Evolutionary conservation across 2,113 vertebrate species (phyloP).

Genomic region (Microcebus lehilahytsara): DNA sequence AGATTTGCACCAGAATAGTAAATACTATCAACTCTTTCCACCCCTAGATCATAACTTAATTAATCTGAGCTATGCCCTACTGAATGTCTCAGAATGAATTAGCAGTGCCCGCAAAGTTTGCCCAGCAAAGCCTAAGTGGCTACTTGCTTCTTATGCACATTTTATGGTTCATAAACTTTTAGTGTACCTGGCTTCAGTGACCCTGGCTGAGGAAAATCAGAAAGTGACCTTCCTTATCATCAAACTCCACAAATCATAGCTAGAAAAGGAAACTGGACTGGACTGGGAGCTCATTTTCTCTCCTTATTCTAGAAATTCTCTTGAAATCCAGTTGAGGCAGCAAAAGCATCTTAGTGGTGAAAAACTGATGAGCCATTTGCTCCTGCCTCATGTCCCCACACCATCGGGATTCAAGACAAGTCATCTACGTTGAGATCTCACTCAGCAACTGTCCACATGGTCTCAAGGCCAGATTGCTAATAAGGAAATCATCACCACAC

Average conservation of each 20-base stretch:
- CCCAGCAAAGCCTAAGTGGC: neutral
- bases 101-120: slow-evolving; percentile 30
- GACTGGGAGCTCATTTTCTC: neutral
- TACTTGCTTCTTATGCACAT: slow-evolving; percentile 42
- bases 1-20: neutral
- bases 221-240: neutral
- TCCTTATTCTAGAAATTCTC: neutral
- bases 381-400: neutral
- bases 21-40: slow-evolving; percentile 42
- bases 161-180: slow-evolving; percentile 66
- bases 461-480: slow-evolving; percentile 56
- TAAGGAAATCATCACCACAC: slow-evolving; percentile 50
- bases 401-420: neutral
- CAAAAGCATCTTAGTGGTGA: neutral
- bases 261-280: neutral
- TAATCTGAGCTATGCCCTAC: slow-evolving; percentile 64
- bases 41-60: slow-evolving; percentile 65
- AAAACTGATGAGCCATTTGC: neutral
- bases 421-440: slow-evolving; percentile 21
- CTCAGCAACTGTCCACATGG: slow-evolving; percentile 52
- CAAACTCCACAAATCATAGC: neutral
- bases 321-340: neutral
- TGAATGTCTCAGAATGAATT: slow-evolving; percentile 61
- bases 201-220: neutral
- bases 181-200: slow-evolving; percentile 23